phyloP scores from a whole-genome alignment of 2,797 vertebrate genomes.

The Gallinago solitaria region DNA sequence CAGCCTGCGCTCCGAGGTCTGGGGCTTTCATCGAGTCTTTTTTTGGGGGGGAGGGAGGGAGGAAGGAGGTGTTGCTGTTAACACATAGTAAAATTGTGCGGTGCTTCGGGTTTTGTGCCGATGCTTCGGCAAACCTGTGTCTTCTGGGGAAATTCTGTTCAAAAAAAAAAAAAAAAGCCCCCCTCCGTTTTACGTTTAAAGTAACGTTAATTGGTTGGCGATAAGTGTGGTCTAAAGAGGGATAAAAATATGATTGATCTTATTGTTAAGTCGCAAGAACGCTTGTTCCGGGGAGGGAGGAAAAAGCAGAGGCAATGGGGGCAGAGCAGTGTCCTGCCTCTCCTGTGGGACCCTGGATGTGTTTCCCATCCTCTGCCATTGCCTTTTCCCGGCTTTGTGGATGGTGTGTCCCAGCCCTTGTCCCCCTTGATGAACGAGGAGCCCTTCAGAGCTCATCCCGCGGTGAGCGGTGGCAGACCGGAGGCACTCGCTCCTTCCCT shows the following conservation, averaged over 20 bases:
- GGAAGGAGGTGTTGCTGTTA: background rate
- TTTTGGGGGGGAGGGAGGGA: background rate
- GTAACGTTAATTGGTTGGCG: background rate
- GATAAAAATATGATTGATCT: background rate
- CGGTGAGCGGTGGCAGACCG: background rate
- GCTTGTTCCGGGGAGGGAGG: background rate
- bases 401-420: background rate
- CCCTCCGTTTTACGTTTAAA: background rate
- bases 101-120: background rate
- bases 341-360: background rate
- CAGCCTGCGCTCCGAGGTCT: background rate
- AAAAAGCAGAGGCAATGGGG: background rate
- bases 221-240: background rate
- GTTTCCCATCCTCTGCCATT: background rate
- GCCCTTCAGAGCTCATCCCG: background rate
- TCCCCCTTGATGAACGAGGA: background rate
- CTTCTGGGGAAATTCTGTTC: no score
- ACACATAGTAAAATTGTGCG: accelerated
- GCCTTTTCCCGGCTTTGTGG: background rate
- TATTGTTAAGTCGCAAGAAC: background rate
- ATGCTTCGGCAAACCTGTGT: background rate
- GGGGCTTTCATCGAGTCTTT: accelerated
- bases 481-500: background rate
- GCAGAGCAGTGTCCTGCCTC: background rate
- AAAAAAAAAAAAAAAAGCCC: no score